Base-by-base conservation (phyloP, 64 coral and sea anemone species). In the Montipora cactus region DNA sequence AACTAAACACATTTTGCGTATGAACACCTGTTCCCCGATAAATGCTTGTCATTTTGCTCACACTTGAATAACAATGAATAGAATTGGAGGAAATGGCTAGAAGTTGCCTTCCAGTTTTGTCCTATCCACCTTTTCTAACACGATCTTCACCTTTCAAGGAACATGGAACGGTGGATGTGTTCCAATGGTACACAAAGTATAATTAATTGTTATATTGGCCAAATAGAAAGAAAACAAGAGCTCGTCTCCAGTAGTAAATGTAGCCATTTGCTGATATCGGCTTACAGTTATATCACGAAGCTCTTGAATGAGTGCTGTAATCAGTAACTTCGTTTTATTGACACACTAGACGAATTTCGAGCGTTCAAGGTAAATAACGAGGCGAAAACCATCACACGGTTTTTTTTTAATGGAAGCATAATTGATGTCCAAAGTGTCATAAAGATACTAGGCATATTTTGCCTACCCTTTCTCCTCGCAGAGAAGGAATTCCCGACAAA, bases 381-480 rank as follows among this genome's bases (percentile, higher is more conserved):
- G 23, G 37, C 59, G 59, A 83, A 61, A 67, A 83, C 71, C 46
- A 71, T 86, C 47, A 19, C 45, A 37, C 28, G 1, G 28, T 86
- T 67, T 59, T 46, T 71, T 71, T 70, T 66, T 64, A 68, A 44
- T 7, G n/a, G 58, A 45, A 72, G 13, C 59, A 12, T 16, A 6
- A 57, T 57, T 3, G 59, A 3, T 11, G 8, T 64, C 14, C 59
- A 64, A 64, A 64, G 4, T 3, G 59, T 49, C 12, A 18, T 78
- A 49, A 14, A 50, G 4, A 2, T 15, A 48, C 16, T 46, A 15
- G 15, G 44, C 46, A 11, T 77, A 5, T 86, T 16, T 71, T 7
- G 12, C 89, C 13, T 69, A 93, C 91, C 75, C 59, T 87, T 45
- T 87, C 91, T 57, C 91, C 91, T 7, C 91, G 91, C 20, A 93